Conservation (phyloP, 2,113 vertebrate genomes). For the Gallinago jamesoni region DNA sequence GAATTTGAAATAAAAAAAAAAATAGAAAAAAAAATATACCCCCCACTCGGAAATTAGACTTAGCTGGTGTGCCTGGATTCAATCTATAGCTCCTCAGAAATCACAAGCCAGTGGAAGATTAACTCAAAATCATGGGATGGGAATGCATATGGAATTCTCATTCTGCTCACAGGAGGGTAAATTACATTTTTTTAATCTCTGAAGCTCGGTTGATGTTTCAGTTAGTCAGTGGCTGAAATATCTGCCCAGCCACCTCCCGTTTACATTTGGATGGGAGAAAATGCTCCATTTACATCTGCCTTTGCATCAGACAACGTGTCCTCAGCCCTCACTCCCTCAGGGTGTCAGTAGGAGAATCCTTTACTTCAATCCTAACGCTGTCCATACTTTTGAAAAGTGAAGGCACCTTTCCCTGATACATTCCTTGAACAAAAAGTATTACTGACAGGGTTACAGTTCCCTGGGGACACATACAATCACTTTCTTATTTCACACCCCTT, state of each 20-base stretch:
- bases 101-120: slow-evolving; percentile 17
- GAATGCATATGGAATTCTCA: slow-evolving; percentile 19
- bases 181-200: neutral
- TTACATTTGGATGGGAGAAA: neutral
- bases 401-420: neutral
- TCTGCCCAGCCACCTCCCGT: neutral
- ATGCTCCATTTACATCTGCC: neutral
- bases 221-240: neutral
- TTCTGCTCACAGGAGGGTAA: neutral
- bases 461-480: neutral
- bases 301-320: neutral
- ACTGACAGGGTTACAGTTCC: neutral
- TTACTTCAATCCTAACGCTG: accelerated
- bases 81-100: slow-evolving; percentile 31
- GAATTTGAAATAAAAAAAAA: neutral
- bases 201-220: neutral
- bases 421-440: neutral
- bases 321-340: neutral
- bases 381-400: neutral
- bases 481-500: neutral
- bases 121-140: slow-evolving; percentile 1
- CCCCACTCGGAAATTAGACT: neutral
- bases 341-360: neutral
- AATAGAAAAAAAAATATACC: neutral
- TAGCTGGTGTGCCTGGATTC: slow-evolving; percentile 4